A percentile compares a stretch with the other conserved stretches of the same genome.
phyloP scores from a whole-genome alignment of 2,888 invertebrate species.

The Xylocampa areola region DNA sequence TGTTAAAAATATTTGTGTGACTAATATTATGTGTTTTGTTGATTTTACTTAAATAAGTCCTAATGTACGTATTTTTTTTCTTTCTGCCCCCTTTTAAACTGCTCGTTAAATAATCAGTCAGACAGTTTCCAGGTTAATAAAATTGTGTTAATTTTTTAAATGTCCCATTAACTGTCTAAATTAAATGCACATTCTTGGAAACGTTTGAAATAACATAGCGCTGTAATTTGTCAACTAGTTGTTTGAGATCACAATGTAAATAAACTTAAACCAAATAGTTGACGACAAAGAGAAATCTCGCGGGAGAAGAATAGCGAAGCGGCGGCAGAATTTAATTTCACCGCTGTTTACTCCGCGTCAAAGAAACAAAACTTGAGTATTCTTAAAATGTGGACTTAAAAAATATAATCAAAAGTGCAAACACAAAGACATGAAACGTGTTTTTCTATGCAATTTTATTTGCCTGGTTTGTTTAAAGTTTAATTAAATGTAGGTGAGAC shows the following conservation, averaged over 20 bases:
- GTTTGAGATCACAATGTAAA: constrained; percentile 59
- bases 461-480: too few relatives aligned
- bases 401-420: constrained; percentile 28
- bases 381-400: constrained; percentile 53
- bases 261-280: constrained; percentile 60
- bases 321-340: constrained; percentile 69
- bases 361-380: constrained; percentile 62
- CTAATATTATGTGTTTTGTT: constrained; percentile 17
- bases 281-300: constrained; percentile 47
- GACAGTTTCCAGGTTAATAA: constrained; percentile 15
- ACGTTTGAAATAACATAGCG: constrained; percentile 35
- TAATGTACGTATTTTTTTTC: constrained; percentile 9
- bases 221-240: constrained; percentile 44
- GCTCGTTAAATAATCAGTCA: constrained; percentile 1
- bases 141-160: constrained; percentile 14
- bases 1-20: neutral
- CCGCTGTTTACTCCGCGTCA: constrained; percentile 61
- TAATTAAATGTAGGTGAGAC: too few relatives aligned
- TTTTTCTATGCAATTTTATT: constrained; percentile 21
- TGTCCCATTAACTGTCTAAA: constrained; percentile 45
- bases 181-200: constrained; percentile 29
- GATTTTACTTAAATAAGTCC: constrained; percentile 18
- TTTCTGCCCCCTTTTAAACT: constrained; percentile 8
- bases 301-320: constrained; percentile 60
- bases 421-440: constrained; percentile 13